phyloP scores from a whole-genome alignment of 2,797 vertebrate genomes.

The Premnoplex brunnescens region DNA sequence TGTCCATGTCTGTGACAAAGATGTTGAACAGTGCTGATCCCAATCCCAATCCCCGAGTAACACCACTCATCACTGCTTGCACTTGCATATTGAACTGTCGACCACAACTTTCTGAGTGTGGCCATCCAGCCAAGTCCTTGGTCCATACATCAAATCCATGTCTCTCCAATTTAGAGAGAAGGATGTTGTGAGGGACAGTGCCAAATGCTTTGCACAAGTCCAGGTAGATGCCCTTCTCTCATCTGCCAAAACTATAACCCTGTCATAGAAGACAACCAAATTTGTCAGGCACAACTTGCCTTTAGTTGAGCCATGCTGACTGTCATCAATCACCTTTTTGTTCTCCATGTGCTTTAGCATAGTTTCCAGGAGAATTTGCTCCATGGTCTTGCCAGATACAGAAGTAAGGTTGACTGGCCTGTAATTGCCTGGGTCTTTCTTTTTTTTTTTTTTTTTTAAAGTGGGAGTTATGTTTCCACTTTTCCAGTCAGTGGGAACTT shows the following conservation, averaged over 20 bases:
- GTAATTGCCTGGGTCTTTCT: background rate
- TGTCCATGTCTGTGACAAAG: background rate
- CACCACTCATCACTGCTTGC: background rate
- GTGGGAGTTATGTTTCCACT: background rate
- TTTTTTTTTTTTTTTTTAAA: background rate
- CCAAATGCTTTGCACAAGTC: background rate
- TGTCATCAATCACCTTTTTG: fast-evolving
- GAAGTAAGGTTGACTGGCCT: background rate
- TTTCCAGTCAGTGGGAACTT: background rate
- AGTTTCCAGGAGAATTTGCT: background rate
- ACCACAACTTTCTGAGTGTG: background rate
- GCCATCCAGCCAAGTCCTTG: background rate
- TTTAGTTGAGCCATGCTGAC: background rate
- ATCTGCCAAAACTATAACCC: background rate
- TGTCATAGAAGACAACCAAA: background rate
- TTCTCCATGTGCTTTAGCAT: background rate
- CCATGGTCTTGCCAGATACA: background rate
- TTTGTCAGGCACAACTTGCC: background rate
- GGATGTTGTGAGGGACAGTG: background rate
- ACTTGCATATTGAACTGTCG: background rate
- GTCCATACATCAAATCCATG: background rate
- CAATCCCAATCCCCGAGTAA: background rate
- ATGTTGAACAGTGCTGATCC: background rate
- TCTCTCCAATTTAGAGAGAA: background rate
- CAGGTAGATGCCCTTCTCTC: background rate